Evolutionary conservation across 2,113 vertebrate species (phyloP).

Genomic region (Ciconia boyciana): DNA sequence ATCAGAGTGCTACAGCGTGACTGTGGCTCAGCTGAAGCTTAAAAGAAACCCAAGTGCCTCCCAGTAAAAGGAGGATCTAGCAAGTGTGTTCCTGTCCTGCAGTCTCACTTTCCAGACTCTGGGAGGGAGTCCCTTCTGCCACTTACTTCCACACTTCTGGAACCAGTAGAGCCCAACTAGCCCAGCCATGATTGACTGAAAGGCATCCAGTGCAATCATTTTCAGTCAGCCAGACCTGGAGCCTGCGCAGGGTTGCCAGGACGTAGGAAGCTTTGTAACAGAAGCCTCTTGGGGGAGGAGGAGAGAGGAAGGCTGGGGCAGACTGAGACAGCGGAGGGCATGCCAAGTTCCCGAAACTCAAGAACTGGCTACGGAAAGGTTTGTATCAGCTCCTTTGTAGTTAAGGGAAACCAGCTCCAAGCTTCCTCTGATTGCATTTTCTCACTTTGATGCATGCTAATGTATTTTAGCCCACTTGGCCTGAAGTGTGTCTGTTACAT

Average conservation of each 20-base stretch:
- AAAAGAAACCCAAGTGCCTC: not conserved
- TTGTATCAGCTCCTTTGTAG: not conserved
- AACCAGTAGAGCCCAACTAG: not conserved
- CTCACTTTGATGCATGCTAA: not conserved
- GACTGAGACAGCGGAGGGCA: not conserved
- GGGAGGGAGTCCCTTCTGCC: not conserved
- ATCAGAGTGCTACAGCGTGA: not conserved
- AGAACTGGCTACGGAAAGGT: not conserved
- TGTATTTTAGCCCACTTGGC: not conserved
- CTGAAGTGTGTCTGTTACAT: not conserved
- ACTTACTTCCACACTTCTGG: not conserved
- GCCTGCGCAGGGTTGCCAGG: not conserved
- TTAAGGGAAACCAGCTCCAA: not conserved
- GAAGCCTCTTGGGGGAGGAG: not conserved
- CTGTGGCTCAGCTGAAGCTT: not conserved
- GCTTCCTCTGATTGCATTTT: not conserved
- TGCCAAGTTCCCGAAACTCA: constrained; percentile 20
- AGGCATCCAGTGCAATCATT: not conserved
- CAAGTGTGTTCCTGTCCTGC: not conserved
- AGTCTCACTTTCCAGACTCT: not conserved
- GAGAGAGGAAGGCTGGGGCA: not conserved
- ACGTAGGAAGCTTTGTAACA: not conserved
- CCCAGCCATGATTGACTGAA: not conserved
- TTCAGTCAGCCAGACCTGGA: not conserved
- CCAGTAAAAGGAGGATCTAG: not conserved